Base-by-base conservation (phyloP, 2,888 invertebrate species). In the Loripinus fragilis region DNA sequence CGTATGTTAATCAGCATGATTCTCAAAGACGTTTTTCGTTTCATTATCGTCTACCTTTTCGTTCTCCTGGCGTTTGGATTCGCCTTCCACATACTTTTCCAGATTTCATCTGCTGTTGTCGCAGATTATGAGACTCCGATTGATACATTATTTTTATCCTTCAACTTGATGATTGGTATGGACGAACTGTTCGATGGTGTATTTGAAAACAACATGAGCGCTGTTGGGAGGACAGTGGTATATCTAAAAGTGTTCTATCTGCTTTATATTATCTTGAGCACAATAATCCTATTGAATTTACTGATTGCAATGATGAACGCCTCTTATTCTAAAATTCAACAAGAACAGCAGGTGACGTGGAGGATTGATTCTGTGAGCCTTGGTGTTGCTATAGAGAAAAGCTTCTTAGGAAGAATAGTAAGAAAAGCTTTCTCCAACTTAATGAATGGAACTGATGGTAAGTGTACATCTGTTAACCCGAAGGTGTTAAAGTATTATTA, bases 121-220 rank as follows among this genome's bases (percentile, higher is more conserved):
- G 74, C 80, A n/a, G 80, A 80, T 12, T 91, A 89, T 76, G 72
- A 85, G 0, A 85, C 81, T 12, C 84, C 89, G 0, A 81, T 85
- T 20, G 85, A 90, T 75, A 91, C 93, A 0, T 76, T 92, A 10
- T 93, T 92, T 78, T 77, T 89, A 28, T 85, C 89, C 7, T 93
- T 93, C 75, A 92, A 92, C 79, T 79, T 92, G 75, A 91, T 93
- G 92, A 83, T 93, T 0, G 93, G 93, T 2, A 92, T 91, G 89
- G 91, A 79, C 0, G 89, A 91, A 66, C 71, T 91, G 7, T 89
- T 91, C 67, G 88, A 88, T n/a, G 89, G 85, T 33, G 68, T 73
- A 15, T 88, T 91, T 65, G 88, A 88, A 64, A 65, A 76, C 0
- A 81, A 78, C 38, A 87, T 91, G 80, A 20, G 41, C 0, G 65